Evolutionary conservation across 2,888 invertebrate species (phyloP).

Genomic region (Pandemis cinnamomeana): DNA sequence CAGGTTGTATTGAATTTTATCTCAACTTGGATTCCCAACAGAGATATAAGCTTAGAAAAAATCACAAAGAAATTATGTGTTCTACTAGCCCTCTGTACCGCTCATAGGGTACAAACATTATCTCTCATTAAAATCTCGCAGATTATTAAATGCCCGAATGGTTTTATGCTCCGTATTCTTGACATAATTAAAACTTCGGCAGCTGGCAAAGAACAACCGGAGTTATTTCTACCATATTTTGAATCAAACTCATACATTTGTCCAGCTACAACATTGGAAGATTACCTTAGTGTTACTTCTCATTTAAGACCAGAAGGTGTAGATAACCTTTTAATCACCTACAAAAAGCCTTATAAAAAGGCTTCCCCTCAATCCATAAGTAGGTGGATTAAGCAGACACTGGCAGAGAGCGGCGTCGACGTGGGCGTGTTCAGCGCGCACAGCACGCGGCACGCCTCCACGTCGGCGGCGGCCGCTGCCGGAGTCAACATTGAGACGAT

Average conservation of each 20-base stretch:
- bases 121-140: slow-evolving; percentile 44
- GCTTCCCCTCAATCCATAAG: slow-evolving; percentile 17
- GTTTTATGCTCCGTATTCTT: slow-evolving; percentile 38
- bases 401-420: slow-evolving; percentile 32
- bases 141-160: slow-evolving; percentile 25
- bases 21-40: slow-evolving; percentile 27
- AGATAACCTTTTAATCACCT: slow-evolving; percentile 15
- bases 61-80: too few relatives aligned
- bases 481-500: slow-evolving; percentile 32
- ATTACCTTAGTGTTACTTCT: background rate
- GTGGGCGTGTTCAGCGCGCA: background rate
- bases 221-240: slow-evolving; percentile 44
- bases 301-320: background rate
- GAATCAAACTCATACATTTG: slow-evolving; percentile 41
- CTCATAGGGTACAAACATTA: slow-evolving; percentile 47
- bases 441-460: too few relatives aligned
- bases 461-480: slow-evolving; percentile 15
- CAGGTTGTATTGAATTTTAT: slow-evolving; percentile 21
- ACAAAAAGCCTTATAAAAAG: slow-evolving; percentile 25
- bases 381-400: slow-evolving; percentile 36
- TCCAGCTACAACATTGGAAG: slow-evolving; percentile 34
- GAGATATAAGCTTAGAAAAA: too few relatives aligned
- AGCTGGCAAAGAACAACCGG: slow-evolving; percentile 34
- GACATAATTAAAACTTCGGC: slow-evolving; percentile 46
- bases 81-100: too few relatives aligned